Conservation (phyloP, 2,797 vertebrate species). For the Pipistrellus kuhlii region DNA sequence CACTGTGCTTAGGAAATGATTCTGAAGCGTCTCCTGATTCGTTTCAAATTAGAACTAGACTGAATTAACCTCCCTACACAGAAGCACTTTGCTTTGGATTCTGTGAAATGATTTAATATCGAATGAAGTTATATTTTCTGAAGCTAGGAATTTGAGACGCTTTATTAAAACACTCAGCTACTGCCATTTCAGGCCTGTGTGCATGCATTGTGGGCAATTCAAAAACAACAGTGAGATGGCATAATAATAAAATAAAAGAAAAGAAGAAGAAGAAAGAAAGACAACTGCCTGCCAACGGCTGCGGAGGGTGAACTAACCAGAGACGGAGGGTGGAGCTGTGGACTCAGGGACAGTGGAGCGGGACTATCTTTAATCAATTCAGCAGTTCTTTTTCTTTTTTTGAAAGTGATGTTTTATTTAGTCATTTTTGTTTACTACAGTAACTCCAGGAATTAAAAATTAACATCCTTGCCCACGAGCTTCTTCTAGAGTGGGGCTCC, state of each 20-base stretch:
- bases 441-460: not conserved
- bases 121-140: not conserved
- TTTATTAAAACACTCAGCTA: conserved; percentile 30
- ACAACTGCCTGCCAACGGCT: not conserved
- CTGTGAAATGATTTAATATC: conserved; percentile 33
- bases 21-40: not conserved
- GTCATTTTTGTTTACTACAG: not conserved
- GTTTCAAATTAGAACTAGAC: conserved; percentile 53
- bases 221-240: not conserved
- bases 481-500: too few relatives aligned
- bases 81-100: not conserved
- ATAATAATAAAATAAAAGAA: not conserved
- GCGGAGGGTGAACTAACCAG: not conserved
- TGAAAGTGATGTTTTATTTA: not conserved
- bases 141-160: conserved; percentile 4
- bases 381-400: too few relatives aligned
- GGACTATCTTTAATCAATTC: not conserved
- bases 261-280: not conserved
- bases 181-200: not conserved
- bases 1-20: conserved; percentile 23
- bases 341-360: not conserved
- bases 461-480: too few relatives aligned
- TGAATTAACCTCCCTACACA: conserved; percentile 9
- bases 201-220: not conserved
- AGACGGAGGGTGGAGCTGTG: not conserved